Percentiles rank a stretch among this genome's conserved stretches.
Conservation (phyloP, 2,797 vertebrate genomes). For the Anabacerthia variegaticeps region DNA sequence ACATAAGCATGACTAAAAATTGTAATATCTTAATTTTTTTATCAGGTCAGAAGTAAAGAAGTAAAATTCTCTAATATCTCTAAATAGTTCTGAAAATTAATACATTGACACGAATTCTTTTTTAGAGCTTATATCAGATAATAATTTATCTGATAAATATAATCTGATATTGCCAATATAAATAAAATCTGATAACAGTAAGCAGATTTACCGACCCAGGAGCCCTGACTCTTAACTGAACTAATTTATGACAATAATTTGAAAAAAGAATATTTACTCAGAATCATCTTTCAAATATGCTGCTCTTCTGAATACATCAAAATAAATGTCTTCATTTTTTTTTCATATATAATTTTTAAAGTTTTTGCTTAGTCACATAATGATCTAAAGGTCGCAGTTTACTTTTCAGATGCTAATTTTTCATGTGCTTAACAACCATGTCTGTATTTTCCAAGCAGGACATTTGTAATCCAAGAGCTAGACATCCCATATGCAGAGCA, state of each 20-base stretch:
- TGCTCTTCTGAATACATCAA: background rate
- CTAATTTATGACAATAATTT: background rate
- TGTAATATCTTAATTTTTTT: background rate
- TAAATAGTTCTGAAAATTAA: background rate
- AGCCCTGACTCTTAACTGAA: background rate
- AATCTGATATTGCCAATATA: background rate
- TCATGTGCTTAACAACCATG: background rate
- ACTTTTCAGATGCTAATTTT: background rate
- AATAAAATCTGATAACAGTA: background rate
- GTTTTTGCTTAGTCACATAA: background rate
- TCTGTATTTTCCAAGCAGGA: background rate
- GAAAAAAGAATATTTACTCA: background rate
- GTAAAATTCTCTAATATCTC: background rate
- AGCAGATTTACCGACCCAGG: background rate
- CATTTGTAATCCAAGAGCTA: background rate
- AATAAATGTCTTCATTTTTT: background rate
- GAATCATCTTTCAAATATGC: background rate
- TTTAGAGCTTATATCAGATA: background rate
- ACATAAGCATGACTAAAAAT: accelerated
- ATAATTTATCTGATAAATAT: background rate
- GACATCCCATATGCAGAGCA: background rate
- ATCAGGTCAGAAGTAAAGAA: background rate
- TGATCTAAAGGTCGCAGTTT: background rate
- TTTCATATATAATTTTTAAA: background rate
- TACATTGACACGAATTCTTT: background rate